These are phyloP conservation scores for Cantharis lateralis DNA, from an alignment of 2,888 invertebrate species.

Conservation along the genomic window DNA sequence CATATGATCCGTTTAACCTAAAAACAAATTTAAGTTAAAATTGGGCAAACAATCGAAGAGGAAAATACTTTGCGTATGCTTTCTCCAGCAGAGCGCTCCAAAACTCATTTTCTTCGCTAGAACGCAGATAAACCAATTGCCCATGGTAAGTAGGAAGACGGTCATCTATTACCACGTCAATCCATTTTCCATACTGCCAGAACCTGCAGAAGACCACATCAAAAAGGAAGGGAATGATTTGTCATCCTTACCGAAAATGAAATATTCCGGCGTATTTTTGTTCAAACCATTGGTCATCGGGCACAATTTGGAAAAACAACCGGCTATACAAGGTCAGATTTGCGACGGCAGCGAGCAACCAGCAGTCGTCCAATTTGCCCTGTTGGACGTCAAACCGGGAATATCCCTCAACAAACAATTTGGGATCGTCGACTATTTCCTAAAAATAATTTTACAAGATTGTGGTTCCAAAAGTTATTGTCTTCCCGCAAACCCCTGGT, in stretches of 20 bases:
- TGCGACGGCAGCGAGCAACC: conserved; percentile 94
- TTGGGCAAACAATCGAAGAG: background rate
- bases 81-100: conserved; percentile 96
- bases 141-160: conserved; percentile 85
- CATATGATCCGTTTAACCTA: conserved; percentile 95
- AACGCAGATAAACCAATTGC: conserved; percentile 84
- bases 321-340: conserved; percentile 86
- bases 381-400: conserved; percentile 98
- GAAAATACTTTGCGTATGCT: conserved; percentile 84
- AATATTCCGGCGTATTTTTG: conserved; percentile 95
- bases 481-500: conserved; percentile 71
- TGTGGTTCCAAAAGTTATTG: background rate
- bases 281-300: conserved; percentile 92
- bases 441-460: conserved; percentile 49
- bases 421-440: conserved; percentile 87
- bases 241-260: conserved; percentile 75
- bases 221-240: background rate
- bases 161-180: conserved; percentile 93
- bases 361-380: conserved; percentile 96
- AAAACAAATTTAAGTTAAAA: conserved; percentile 18
- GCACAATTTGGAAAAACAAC: conserved; percentile 93
- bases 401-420: conserved; percentile 92
- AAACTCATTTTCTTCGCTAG: conserved; percentile 87
- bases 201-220: conserved; percentile 60
- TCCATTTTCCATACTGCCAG: conserved; percentile 95